Conservation (phyloP, 2,113 vertebrate genomes). For the rabbit (Oryctolagus cuniculus) region DNA sequence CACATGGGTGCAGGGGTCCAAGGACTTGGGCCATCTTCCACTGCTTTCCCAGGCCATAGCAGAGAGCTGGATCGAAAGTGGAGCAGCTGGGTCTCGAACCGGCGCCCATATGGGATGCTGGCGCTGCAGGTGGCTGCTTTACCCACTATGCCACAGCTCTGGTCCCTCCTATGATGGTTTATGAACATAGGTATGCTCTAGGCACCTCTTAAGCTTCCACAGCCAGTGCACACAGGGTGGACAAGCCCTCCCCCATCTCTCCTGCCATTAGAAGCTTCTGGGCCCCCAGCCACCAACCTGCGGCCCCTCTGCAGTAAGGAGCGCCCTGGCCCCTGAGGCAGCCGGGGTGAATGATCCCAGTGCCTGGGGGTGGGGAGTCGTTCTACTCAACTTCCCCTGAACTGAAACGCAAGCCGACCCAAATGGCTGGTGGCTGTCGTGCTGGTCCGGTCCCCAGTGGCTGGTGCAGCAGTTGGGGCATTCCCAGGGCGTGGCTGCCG, state of each 20-base stretch:
- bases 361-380: not conserved
- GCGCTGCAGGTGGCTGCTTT: no score
- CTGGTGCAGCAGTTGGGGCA: fast-evolving
- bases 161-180: fast-evolving
- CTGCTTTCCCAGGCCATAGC: no score
- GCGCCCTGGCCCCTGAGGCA: fast-evolving
- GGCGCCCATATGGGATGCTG: no score
- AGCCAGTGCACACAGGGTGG: not conserved
- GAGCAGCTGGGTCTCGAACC: no score
- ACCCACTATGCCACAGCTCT: no score
- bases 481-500: fast-evolving
- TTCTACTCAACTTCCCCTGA: fast-evolving
- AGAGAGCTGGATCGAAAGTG: no score
- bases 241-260: no score
- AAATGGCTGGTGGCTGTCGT: fast-evolving
- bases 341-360: no score
- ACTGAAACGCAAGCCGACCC: fast-evolving
- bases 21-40: no score
- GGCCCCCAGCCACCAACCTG: fast-evolving
- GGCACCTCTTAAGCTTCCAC: not conserved
- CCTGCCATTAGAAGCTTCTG: not conserved
- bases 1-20: no score
- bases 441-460: fast-evolving
- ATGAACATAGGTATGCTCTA: not conserved
- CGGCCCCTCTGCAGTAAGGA: fast-evolving